These are phyloP conservation scores for Phortica variegata DNA, from an alignment of 1,140 invertebrate species.

Conservation along the genomic window DNA sequence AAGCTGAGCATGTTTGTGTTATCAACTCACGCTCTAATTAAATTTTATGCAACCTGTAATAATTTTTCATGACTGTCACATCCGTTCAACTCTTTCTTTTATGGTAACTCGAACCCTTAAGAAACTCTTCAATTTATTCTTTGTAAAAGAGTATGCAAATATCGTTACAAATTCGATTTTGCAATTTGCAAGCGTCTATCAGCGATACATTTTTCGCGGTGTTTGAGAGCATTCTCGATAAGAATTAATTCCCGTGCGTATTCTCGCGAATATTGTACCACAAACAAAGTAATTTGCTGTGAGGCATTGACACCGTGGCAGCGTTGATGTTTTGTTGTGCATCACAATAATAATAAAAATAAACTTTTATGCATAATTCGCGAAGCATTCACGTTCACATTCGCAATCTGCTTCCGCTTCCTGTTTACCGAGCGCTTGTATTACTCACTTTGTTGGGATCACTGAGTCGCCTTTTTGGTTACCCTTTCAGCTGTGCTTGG, in stretches of 20 bases:
- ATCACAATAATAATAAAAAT: conserved; percentile 34
- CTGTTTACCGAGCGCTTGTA: no score
- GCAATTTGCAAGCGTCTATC: conserved; percentile 14
- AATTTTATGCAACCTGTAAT: conserved; percentile 54
- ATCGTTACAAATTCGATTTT: conserved; percentile 36
- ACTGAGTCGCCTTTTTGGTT: no score
- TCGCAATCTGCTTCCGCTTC: conserved; percentile 26
- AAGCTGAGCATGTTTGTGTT: no score
- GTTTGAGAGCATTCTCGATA: not conserved
- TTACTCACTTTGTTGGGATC: no score
- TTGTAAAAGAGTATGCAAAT: conserved; percentile 39
- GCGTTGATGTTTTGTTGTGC: conserved; percentile 14
- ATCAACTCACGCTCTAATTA: conserved; percentile 43
- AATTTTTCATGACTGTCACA: conserved; percentile 42
- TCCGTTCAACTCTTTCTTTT: conserved; percentile 49
- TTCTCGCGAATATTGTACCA: conserved; percentile 10
- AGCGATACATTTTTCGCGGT: conserved; percentile 2
- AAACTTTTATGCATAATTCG: conserved; percentile 39
- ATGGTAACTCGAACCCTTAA: conserved; percentile 21
- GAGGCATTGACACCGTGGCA: conserved; percentile 7
- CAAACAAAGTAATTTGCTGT: conserved; percentile 45
- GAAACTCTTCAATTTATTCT: not conserved
- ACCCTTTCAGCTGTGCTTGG: no score
- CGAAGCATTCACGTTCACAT: no score
- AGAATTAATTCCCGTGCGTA: conserved; percentile 36